phyloP scores from a whole-genome alignment of 92 coral and sea anemone genomes.

The Blastomussa wellsi region DNA sequence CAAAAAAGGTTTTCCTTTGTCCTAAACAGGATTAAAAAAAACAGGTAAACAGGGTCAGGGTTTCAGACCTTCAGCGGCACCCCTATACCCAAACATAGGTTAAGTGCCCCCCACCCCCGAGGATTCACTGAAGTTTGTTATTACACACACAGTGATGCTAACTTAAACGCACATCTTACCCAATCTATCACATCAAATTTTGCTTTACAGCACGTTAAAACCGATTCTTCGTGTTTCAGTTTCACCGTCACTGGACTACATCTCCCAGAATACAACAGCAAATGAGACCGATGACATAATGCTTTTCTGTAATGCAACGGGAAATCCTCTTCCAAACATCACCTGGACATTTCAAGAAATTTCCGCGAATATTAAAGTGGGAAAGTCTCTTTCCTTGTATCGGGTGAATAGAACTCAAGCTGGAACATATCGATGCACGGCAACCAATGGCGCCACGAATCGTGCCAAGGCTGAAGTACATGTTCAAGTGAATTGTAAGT shows the following conservation, averaged over 20 bases:
- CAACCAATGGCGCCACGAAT: conserved; percentile 15
- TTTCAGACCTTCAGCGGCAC: too few species aligned
- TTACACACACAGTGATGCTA: too few species aligned
- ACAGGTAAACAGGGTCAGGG: too few species aligned
- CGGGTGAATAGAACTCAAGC: conserved; percentile 6
- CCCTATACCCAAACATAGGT: too few species aligned
- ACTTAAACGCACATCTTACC: too few species aligned
- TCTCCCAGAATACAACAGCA: conserved; percentile 37
- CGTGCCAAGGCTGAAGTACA: not conserved
- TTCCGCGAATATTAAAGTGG: not conserved
- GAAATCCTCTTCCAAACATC: conserved; percentile 42
- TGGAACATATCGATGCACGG: conserved; percentile 42
- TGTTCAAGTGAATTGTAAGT: conserved; percentile 25
- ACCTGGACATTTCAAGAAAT: conserved; percentile 17
- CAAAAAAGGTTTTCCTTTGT: too few species aligned
- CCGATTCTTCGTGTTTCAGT: conserved; percentile 18
- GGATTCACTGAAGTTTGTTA: too few species aligned
- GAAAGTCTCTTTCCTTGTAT: not conserved
- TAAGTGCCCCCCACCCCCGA: too few species aligned
- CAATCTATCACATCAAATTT: too few species aligned
- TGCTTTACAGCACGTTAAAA: too few species aligned
- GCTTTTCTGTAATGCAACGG: conserved; percentile 53
- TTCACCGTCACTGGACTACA: conserved; percentile 37
- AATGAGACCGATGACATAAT: conserved; percentile 42
- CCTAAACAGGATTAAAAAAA: too few species aligned